A percentile compares a stretch with the other conserved stretches of the same genome.
Evolutionary conservation across 2,113 vertebrate species (phyloP).

Genomic region (Madoqua kirkii): DNA sequence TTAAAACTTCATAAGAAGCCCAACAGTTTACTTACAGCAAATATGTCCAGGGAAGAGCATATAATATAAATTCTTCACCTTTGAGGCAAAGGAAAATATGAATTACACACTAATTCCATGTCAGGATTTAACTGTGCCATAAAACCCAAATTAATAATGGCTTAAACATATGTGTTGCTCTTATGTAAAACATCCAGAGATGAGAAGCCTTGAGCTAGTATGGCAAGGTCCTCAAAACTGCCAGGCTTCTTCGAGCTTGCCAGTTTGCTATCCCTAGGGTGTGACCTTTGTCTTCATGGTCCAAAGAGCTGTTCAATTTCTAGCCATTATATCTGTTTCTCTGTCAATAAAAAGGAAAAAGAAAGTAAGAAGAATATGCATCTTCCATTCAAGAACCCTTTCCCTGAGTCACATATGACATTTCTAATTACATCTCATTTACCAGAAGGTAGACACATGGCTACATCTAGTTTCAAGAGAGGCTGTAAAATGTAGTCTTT

Average conservation of each 20-base stretch:
- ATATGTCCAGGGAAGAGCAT: not conserved
- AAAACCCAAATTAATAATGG: not conserved
- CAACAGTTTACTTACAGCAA: not conserved
- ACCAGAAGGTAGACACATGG: not conserved
- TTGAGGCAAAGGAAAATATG: constrained; percentile 2
- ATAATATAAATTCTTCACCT: constrained; percentile 18
- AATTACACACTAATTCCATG: not conserved
- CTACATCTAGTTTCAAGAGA: not conserved
- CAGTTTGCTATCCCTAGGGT: not conserved
- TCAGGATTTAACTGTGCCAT: not conserved
- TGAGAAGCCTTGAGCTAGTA: not conserved
- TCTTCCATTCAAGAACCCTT: not conserved
- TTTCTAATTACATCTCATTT: constrained; percentile 11
- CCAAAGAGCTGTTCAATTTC: not conserved
- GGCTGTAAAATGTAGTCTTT: constrained; percentile 6
- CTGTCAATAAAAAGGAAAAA: not conserved
- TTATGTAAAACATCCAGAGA: not conserved
- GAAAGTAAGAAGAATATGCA: not conserved
- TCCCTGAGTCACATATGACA: not conserved
- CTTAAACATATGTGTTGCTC: not conserved
- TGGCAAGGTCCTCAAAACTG: not conserved
- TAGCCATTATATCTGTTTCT: not conserved
- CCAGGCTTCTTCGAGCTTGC: not conserved
- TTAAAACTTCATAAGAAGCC: not conserved
- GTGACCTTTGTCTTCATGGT: not conserved